These are phyloP conservation scores for Phaonia tiefii DNA, from an alignment of 2,888 invertebrate genomes.

Conservation along the genomic window DNA sequence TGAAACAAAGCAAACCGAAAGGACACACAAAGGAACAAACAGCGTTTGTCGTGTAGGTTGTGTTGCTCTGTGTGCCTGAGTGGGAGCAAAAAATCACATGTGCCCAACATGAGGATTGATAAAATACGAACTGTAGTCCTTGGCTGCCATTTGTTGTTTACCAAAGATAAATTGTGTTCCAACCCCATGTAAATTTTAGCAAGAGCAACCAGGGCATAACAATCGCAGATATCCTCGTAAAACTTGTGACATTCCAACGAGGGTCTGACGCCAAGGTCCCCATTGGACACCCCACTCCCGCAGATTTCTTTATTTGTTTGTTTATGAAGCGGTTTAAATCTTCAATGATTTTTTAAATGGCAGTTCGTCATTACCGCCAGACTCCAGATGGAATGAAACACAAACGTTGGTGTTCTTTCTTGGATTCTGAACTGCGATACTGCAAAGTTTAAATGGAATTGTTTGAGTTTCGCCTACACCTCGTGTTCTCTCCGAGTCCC, in stretches of 20 bases:
- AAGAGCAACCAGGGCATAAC: neutral
- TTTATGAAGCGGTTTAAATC: slow-evolving; percentile 46
- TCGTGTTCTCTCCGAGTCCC: neutral
- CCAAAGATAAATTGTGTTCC: slow-evolving; percentile 50
- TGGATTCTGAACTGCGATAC: slow-evolving; percentile 18
- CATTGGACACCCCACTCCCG: neutral
- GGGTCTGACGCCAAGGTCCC: slow-evolving; percentile 10
- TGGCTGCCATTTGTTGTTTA: slow-evolving; percentile 60
- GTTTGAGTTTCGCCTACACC: slow-evolving; percentile 22
- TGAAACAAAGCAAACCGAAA: slow-evolving; percentile 39
- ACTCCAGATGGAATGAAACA: neutral
- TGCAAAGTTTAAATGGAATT: slow-evolving; percentile 23
- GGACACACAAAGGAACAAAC: slow-evolving; percentile 5
- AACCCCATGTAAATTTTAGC: slow-evolving; percentile 35
- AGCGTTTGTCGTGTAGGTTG: slow-evolving; percentile 10
- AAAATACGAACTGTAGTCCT: slow-evolving; percentile 44
- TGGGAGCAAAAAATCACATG: slow-evolving; percentile 44
- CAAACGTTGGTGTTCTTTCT: neutral
- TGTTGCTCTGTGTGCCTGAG: slow-evolving; percentile 10
- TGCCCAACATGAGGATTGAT: slow-evolving; percentile 51
- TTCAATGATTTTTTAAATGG: slow-evolving; percentile 47
- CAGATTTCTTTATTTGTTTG: neutral
- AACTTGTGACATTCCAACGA: slow-evolving; percentile 16
- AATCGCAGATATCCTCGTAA: slow-evolving; percentile 29
- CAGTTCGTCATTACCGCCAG: slow-evolving; percentile 48